phyloP scores from a whole-genome alignment of 2,113 vertebrate genomes.

The Planiliza haematocheilus region DNA sequence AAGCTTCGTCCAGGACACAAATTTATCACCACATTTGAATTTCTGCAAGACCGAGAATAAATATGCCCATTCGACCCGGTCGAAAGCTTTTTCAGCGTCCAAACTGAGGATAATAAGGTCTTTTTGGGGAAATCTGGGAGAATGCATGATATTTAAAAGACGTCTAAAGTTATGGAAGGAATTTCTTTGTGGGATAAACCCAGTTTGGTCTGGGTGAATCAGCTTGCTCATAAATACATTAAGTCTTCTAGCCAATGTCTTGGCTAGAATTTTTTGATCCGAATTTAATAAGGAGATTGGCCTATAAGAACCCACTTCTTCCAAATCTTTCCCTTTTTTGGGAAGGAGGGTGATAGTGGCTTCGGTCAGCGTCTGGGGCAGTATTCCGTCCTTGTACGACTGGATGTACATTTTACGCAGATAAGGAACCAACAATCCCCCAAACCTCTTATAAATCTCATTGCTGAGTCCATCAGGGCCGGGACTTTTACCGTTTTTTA shows the following conservation, averaged over 20 bases:
- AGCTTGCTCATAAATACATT: background rate
- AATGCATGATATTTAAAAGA: too few species aligned
- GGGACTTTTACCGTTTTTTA: background rate
- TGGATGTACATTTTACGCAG: background rate
- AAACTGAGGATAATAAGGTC: too few species aligned
- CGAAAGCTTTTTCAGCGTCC: too few species aligned
- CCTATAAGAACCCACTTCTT: background rate
- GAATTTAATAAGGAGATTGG: background rate
- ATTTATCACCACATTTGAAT: too few species aligned
- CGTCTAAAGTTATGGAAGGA: background rate
- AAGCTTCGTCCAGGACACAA: too few species aligned
- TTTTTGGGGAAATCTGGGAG: too few species aligned
- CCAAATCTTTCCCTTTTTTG: background rate
- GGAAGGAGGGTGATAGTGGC: background rate
- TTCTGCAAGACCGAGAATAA: too few species aligned
- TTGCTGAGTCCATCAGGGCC: background rate
- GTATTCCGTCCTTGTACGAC: background rate
- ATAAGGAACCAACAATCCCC: background rate
- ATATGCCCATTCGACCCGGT: too few species aligned
- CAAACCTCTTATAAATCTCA: background rate
- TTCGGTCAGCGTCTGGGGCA: background rate
- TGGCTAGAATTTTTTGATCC: slow-evolving; percentile 6
- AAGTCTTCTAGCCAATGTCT: background rate
- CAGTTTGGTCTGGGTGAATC: background rate
- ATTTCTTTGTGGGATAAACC: background rate